These are phyloP conservation scores for Drosophila quadrilineata DNA, from an alignment of 1,140 invertebrate genomes.

Conservation along the genomic window DNA sequence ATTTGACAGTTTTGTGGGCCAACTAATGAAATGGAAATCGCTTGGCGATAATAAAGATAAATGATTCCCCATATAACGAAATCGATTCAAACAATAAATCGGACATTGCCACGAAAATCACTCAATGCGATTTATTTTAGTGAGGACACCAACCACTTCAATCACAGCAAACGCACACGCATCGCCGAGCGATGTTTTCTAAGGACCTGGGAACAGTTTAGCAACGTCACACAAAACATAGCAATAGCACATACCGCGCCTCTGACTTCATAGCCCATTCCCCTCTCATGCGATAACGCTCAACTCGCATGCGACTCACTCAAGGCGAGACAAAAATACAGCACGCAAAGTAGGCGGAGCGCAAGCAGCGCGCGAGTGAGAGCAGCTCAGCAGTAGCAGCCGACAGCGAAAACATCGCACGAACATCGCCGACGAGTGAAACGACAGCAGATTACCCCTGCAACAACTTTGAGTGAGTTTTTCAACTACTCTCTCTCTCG, in stretches of 20 bases:
- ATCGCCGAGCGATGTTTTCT: conserved; percentile 44
- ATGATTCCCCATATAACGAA: conserved; percentile 5
- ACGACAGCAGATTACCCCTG: conserved; percentile 28
- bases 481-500: too few species aligned
- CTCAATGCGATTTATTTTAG: conserved; percentile 10
- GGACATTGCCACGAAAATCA: neutral
- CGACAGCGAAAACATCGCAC: conserved; percentile 46
- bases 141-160: conserved; percentile 15
- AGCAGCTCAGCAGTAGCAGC: conserved; percentile 34
- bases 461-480: conserved; percentile 22
- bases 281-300: conserved; percentile 2
- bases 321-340: conserved; percentile 31
- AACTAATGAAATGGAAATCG: conserved; percentile 14
- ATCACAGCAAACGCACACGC: conserved; percentile 23
- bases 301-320: conserved; percentile 28
- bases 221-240: conserved; percentile 4
- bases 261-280: conserved; percentile 26
- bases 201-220: conserved; percentile 64
- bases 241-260: neutral
- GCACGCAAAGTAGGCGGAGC: conserved; percentile 69
- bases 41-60: conserved; percentile 20
- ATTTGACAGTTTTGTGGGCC: conserved; percentile 21
- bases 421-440: conserved; percentile 60
- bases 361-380: conserved; percentile 20
- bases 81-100: neutral